These are phyloP conservation scores for Pelmatolapia mariae DNA, from an alignment of 2,113 vertebrate genomes.

Conservation along the genomic window DNA sequence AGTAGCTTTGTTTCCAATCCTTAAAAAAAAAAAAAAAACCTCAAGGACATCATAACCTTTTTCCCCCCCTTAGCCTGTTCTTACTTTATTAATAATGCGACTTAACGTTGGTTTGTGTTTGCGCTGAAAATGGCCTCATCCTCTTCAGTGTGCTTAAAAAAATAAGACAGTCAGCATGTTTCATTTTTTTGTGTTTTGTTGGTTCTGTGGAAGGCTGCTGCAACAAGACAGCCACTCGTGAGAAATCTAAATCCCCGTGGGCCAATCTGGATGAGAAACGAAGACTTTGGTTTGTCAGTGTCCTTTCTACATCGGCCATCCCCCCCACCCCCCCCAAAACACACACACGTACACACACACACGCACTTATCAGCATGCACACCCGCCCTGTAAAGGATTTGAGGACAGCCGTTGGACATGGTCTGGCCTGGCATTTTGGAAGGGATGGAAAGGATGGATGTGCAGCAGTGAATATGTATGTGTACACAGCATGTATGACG, in stretches of 20 bases:
- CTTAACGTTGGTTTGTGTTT: not conserved
- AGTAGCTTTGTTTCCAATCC: not conserved
- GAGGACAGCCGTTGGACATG: conserved; percentile 81
- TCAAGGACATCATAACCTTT: conserved; percentile 49
- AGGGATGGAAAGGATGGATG: conserved; percentile 49
- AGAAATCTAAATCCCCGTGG: conserved; percentile 24
- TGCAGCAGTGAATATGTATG: conserved; percentile 3
- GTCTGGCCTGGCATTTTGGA: conserved; percentile 69
- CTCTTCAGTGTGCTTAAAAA: not conserved
- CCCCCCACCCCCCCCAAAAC: not conserved
- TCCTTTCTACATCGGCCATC: conserved; percentile 65
- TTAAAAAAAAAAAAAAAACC: not conserved
- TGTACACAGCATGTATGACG: conserved; percentile 27
- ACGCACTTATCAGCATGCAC: conserved; percentile 35
- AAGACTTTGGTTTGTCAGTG: conserved; percentile 43
- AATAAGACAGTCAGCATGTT: not conserved
- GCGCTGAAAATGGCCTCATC: not conserved
- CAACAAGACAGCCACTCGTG: conserved; percentile 1
- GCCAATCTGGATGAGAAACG: conserved; percentile 37
- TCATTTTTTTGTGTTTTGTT: not conserved
- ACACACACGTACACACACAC: not conserved
- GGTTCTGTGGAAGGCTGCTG: not conserved
- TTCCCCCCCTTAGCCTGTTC: not conserved
- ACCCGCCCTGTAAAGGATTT: conserved; percentile 66
- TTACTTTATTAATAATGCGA: not conserved